Evolutionary conservation across 2,888 invertebrate genomes (phyloP).

Genomic region (Lydus trimaculatus): DNA sequence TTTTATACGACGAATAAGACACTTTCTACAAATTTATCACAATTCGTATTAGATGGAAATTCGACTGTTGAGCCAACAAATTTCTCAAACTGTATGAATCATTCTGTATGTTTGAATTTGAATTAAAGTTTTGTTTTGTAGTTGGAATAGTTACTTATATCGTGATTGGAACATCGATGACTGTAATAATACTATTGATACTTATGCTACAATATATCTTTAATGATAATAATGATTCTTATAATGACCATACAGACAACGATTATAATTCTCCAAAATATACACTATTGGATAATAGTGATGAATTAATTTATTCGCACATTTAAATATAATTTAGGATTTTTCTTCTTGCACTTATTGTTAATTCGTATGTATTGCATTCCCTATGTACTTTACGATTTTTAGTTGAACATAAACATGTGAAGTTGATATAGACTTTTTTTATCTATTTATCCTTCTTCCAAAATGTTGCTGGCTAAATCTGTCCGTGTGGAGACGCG

Average conservation of each 20-base stretch:
- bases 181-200: slow-evolving; percentile 16
- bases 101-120: neutral
- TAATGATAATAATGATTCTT: slow-evolving; percentile 19
- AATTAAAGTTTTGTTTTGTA: neutral
- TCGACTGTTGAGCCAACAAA: neutral
- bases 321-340: neutral
- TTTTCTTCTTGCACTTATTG: too few species aligned
- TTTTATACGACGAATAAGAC: neutral
- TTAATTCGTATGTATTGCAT: too few species aligned
- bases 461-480: too few species aligned
- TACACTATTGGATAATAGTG: slow-evolving; percentile 24
- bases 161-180: slow-evolving; percentile 19
- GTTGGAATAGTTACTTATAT: slow-evolving; percentile 26
- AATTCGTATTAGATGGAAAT: neutral
- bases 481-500: too few species aligned
- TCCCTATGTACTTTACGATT: too few species aligned
- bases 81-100: slow-evolving; percentile 1
- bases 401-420: too few species aligned
- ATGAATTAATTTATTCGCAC: slow-evolving; percentile 11
- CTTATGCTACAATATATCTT: slow-evolving; percentile 18
- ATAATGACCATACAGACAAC: slow-evolving; percentile 6
- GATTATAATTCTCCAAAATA: slow-evolving; percentile 23
- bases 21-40: neutral
- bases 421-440: too few species aligned
- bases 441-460: too few species aligned